These are phyloP conservation scores for Lutjanus argentimaculatus DNA, from an alignment of 2,797 vertebrate genomes.

Conservation along the genomic window DNA sequence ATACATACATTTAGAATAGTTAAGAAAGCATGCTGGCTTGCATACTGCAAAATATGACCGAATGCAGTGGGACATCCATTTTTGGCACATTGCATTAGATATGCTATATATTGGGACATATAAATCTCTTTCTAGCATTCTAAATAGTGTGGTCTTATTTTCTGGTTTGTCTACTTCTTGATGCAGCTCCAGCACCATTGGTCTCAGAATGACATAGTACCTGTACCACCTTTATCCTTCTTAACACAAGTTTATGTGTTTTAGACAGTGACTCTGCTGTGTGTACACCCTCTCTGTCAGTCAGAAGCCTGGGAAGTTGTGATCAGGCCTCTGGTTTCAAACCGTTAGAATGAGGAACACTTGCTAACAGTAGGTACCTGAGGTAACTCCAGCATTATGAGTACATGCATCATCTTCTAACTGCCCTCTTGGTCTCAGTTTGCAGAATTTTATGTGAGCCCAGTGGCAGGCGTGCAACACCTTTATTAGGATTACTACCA, in stretches of 20 bases:
- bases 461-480: background rate
- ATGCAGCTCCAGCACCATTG: background rate
- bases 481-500: background rate
- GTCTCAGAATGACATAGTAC: background rate
- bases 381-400: background rate
- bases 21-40: no score
- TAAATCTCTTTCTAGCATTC: no score
- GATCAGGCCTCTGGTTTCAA: background rate
- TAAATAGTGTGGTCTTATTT: no score
- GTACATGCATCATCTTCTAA: background rate
- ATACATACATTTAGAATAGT: no score
- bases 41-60: no score
- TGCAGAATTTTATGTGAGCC: conserved; percentile 8
- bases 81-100: no score
- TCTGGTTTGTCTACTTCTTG: background rate
- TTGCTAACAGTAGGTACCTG: background rate
- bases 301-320: background rate
- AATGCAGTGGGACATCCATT: no score
- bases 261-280: background rate
- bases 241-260: background rate
- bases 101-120: no score
- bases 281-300: background rate
- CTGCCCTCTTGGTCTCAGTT: conserved; percentile 7
- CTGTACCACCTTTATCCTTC: background rate
- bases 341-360: no score